Evolutionary conservation across 2,113 vertebrate species (phyloP).

Genomic region (Plestiodon gilberti): DNA sequence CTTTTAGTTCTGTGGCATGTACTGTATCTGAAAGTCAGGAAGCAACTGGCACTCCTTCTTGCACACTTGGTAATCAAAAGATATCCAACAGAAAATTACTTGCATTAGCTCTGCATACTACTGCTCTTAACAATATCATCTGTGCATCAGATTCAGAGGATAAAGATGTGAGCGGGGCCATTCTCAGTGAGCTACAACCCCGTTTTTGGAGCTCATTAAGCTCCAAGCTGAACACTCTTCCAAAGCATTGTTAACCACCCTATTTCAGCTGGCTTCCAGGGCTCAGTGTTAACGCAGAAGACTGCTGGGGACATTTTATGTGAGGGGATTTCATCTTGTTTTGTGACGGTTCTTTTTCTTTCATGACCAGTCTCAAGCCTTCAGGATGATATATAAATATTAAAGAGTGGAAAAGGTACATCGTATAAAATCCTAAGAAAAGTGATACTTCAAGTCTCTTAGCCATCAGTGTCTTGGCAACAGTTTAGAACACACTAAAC

Average conservation of each 20-base stretch:
- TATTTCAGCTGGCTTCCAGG: background rate
- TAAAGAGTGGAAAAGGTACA: no score
- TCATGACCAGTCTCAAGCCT: background rate
- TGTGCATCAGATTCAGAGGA: background rate
- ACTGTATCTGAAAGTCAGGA: background rate
- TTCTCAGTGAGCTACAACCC: background rate
- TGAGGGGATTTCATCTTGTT: background rate
- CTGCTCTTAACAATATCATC: background rate
- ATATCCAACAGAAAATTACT: background rate
- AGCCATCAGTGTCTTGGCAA: background rate
- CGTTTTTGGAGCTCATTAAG: background rate
- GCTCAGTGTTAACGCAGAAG: background rate
- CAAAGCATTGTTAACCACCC: background rate
- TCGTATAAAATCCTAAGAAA: no score
- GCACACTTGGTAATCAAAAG: background rate
- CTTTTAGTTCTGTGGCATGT: background rate
- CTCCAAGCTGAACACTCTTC: background rate
- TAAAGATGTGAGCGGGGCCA: background rate
- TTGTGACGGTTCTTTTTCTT: background rate
- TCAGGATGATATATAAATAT: background rate
- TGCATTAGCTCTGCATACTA: background rate
- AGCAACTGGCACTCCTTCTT: background rate
- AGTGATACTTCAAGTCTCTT: no score
- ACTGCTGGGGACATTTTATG: background rate
- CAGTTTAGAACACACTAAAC: background rate